phyloP scores from a whole-genome alignment of 2,113 vertebrate species.

The Morone chrysops region DNA sequence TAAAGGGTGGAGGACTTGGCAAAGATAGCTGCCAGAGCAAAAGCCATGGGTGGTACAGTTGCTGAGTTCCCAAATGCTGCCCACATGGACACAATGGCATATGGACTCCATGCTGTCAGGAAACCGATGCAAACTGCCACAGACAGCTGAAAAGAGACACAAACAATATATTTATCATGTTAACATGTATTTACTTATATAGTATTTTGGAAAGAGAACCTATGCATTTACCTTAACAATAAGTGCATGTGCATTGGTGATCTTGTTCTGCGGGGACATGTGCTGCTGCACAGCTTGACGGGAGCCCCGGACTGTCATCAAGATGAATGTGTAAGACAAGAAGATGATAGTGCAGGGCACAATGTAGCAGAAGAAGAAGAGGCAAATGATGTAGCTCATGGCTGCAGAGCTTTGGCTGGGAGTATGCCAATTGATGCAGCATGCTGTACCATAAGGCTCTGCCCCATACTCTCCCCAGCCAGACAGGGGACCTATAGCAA shows the following conservation, averaged over 20 bases:
- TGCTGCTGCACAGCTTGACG: conserved; percentile 85
- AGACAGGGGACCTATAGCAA: conserved; percentile 85
- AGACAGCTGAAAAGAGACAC: conserved; percentile 81
- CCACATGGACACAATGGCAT: conserved; percentile 87
- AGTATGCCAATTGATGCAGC: conserved; percentile 88
- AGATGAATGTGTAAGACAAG: conserved; percentile 86
- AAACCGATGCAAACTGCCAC: conserved; percentile 88
- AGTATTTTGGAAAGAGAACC: neutral
- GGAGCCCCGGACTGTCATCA: conserved; percentile 84
- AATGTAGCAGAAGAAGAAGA: conserved; percentile 90
- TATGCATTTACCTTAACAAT: conserved; percentile 84
- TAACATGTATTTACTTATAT: neutral
- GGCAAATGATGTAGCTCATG: conserved; percentile 87
- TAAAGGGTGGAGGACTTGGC: conserved; percentile 90
- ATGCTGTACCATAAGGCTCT: conserved; percentile 90
- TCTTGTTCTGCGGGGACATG: conserved; percentile 80
- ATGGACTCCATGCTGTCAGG: conserved; percentile 89
- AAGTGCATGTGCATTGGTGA: conserved; percentile 80
- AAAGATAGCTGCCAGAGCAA: conserved; percentile 85
- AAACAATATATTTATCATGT: neutral
- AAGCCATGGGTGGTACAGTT: conserved; percentile 84
- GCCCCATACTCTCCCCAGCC: conserved; percentile 88
- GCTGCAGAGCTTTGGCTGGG: conserved; percentile 75
- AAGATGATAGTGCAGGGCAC: conserved; percentile 88
- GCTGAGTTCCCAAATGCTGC: conserved; percentile 79